phyloP scores from a whole-genome alignment of 2,888 invertebrate genomes.

The Andrena minutula region DNA sequence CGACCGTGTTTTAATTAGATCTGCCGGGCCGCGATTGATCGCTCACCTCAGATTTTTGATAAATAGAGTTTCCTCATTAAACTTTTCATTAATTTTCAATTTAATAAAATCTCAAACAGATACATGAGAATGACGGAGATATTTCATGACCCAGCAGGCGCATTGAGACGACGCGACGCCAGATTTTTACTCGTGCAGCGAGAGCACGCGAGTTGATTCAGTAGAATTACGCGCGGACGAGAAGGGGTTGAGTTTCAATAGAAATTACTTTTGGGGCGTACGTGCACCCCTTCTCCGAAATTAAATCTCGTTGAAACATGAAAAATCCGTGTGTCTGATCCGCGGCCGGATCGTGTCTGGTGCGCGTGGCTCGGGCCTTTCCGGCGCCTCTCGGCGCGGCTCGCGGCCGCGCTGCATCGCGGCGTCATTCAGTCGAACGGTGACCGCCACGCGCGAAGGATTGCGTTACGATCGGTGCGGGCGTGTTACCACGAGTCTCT shows the following conservation, averaged over 20 bases:
- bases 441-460: constrained; percentile 74
- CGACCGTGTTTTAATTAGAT: no score
- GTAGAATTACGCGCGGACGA: neutral
- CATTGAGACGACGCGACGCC: neutral
- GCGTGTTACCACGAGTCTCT: constrained; percentile 69
- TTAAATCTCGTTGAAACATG: constrained; percentile 26
- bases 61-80: no score
- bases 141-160: no score
- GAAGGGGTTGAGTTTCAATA: neutral
- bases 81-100: no score
- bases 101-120: no score
- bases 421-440: constrained; percentile 72
- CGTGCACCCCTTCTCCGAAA: neutral
- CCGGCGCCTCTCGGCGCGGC: constrained; percentile 66
- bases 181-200: neutral
- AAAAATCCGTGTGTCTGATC: constrained; percentile 45
- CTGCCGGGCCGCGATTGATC: no score
- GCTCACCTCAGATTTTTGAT: no score
- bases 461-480: constrained; percentile 55
- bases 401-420: constrained; percentile 57
- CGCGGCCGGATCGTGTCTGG: constrained; percentile 41
- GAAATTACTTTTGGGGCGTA: constrained; percentile 14
- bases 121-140: no score
- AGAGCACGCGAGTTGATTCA: neutral
- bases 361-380: constrained; percentile 64